These are phyloP conservation scores for Morinoia aosen DNA, from an alignment of 2,888 invertebrate genomes.

Conservation along the genomic window DNA sequence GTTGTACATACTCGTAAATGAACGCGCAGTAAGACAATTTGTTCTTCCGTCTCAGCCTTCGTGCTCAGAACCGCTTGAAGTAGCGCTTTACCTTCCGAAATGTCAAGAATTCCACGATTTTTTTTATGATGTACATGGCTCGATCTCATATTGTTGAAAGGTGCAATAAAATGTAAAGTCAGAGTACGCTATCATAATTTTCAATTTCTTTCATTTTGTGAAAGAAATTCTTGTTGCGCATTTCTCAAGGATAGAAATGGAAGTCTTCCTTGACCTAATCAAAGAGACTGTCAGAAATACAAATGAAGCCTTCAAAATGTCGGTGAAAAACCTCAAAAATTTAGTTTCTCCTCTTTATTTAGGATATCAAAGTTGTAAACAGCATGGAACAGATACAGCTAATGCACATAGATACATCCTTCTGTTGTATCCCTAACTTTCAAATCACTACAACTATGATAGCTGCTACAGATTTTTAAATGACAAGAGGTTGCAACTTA, in stretches of 20 bases:
- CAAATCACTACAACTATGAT: background rate
- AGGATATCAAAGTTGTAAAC: no score
- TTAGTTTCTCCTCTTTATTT: background rate
- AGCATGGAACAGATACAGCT: no score
- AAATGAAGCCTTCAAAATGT: background rate
- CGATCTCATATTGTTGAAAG: background rate
- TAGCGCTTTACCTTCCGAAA: background rate
- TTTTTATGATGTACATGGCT: background rate
- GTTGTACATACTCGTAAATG: no score
- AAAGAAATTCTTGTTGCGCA: background rate
- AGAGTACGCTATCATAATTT: background rate
- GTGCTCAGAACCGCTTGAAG: no score
- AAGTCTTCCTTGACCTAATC: background rate
- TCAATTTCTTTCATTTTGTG: background rate
- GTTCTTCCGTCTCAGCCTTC: no score
- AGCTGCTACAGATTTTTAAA: background rate
- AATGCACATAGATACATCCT: no score
- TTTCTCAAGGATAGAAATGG: no score
- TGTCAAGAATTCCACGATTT: background rate
- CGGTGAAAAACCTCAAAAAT: background rate
- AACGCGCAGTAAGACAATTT: no score
- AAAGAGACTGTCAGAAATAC: background rate
- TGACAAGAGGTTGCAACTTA: background rate
- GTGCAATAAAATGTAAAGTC: background rate
- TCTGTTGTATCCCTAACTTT: background rate